Evolutionary conservation across 2,797 vertebrate species (phyloP).

Genomic region (Lithobates sylvaticus): DNA sequence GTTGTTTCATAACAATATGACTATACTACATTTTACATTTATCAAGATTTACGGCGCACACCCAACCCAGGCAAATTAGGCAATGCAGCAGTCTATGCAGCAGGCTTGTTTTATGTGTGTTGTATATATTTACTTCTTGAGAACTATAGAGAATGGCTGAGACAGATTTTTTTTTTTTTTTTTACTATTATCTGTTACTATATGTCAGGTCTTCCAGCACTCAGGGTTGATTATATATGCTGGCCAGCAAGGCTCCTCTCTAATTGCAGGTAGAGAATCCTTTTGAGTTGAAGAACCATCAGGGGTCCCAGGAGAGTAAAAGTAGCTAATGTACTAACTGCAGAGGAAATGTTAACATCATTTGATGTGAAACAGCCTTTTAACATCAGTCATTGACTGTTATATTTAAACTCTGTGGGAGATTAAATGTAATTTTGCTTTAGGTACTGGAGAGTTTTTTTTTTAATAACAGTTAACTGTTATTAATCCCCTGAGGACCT

Average conservation of each 20-base stretch:
- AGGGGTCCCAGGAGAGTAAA: background rate
- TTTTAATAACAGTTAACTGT: too few relatives aligned
- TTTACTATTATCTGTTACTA: background rate
- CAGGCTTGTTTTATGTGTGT: background rate
- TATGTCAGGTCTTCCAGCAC: background rate
- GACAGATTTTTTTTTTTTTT: background rate
- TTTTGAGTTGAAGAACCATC: background rate
- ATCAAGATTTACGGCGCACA: background rate
- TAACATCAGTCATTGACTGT: background rate
- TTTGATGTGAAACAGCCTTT: background rate
- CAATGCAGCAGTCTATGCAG: background rate
- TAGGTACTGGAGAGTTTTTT: background rate
- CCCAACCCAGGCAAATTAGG: slow-evolving; percentile 9
- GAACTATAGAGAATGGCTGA: background rate
- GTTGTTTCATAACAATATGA: slow-evolving; percentile 58
- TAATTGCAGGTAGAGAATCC: slow-evolving; percentile 1
- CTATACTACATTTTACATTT: slow-evolving; percentile 25
- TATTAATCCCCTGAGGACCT: too few relatives aligned
- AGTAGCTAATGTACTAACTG: slow-evolving; percentile 1
- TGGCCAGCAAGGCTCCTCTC: background rate
- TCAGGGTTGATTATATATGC: background rate
- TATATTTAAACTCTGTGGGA: background rate
- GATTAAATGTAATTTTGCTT: background rate
- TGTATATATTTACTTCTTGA: background rate
- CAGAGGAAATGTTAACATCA: background rate